A percentile compares a stretch with the other conserved stretches of the same genome.
These are phyloP conservation scores for Karalla daura DNA, from an alignment of 2,797 vertebrate genomes.

Conservation along the genomic window DNA sequence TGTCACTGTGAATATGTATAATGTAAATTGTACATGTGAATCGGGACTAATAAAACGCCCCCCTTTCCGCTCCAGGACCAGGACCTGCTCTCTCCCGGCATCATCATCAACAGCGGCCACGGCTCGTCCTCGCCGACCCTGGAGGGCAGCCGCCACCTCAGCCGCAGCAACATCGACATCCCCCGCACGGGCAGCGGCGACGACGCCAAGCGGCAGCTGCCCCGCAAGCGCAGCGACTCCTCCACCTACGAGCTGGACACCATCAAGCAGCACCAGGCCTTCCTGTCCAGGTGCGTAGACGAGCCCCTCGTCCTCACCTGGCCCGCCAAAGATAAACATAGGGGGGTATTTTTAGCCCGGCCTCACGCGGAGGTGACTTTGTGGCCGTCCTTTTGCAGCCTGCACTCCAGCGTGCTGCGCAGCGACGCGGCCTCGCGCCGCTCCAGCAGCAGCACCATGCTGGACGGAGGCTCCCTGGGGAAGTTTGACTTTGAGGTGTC, in stretches of 20 bases:
- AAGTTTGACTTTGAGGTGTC: conserved; percentile 97
- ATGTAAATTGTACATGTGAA: no score
- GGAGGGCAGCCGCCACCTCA: conserved; percentile 95
- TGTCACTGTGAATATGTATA: no score
- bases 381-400: no score
- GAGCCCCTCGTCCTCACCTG: neutral
- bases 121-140: conserved; percentile 82
- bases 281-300: conserved; percentile 92
- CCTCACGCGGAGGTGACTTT: conserved; percentile 32
- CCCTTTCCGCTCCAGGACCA: conserved; percentile 85
- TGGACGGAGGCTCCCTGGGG: conserved; percentile 88
- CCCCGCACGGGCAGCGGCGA: conserved; percentile 85
- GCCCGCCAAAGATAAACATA: no score
- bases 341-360: conserved; percentile 28
- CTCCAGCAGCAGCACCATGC: conserved; percentile 91
- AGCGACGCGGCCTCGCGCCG: conserved; percentile 85
- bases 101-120: conserved; percentile 87
- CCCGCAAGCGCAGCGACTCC: conserved; percentile 96
- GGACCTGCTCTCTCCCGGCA: conserved; percentile 95
- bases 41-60: conserved; percentile 1
- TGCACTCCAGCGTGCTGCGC: conserved; percentile 91
- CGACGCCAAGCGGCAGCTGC: conserved; percentile 88
- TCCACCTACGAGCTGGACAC: conserved; percentile 97
- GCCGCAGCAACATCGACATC: conserved; percentile 98
- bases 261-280: conserved; percentile 97